phyloP scores from a whole-genome alignment of 2,797 vertebrate species.

The Tympanoctomys barrerae region DNA sequence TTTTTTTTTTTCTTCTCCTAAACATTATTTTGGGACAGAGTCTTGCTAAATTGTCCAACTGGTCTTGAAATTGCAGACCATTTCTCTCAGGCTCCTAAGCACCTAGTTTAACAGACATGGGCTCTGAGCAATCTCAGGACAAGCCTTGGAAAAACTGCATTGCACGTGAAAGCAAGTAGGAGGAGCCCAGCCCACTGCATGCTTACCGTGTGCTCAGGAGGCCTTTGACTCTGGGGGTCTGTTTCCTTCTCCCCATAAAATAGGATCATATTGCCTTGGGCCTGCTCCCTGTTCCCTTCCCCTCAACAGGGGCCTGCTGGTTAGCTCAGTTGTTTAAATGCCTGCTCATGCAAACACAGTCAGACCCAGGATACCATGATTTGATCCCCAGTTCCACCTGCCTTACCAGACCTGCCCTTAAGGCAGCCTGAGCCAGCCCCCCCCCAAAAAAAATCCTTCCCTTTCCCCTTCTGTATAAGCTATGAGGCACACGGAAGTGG shows the following conservation, averaged over 20 bases:
- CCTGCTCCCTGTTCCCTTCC: background rate
- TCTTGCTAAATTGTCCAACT: background rate
- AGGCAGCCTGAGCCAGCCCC: too few species aligned
- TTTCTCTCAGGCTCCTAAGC: background rate
- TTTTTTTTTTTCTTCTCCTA: too few species aligned
- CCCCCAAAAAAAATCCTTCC: too few species aligned
- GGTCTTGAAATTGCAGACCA: background rate
- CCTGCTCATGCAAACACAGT: too few species aligned
- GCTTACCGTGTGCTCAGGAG: background rate
- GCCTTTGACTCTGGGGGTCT: background rate
- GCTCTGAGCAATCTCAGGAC: background rate
- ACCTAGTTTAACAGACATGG: background rate
- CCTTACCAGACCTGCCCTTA: too few species aligned
- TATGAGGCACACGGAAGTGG: background rate
- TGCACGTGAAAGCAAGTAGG: background rate
- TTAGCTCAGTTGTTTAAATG: too few species aligned
- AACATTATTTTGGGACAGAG: too few species aligned
- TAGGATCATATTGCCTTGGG: background rate
- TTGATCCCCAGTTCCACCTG: too few species aligned
- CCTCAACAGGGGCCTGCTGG: too few species aligned
- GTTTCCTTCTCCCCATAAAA: constrained; percentile 10
- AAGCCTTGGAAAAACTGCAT: background rate
- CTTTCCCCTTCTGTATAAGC: background rate
- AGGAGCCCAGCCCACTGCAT: background rate
- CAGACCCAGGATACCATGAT: too few species aligned